phyloP scores from a whole-genome alignment of 2,888 invertebrate genomes.

The Trachelus tabidus region DNA sequence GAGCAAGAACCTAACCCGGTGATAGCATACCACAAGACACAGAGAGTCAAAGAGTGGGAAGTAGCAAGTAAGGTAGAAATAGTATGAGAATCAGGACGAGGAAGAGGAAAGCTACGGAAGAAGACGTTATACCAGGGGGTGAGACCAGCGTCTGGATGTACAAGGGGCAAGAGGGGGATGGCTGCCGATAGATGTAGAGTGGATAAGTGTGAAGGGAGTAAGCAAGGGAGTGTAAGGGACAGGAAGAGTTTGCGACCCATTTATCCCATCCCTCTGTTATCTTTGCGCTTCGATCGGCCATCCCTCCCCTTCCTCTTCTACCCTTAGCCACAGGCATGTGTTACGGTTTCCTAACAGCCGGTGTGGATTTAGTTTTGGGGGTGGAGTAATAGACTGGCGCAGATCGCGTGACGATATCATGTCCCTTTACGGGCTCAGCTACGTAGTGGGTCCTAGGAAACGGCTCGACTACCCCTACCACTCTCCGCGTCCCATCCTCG shows the following conservation, averaged over 20 bases:
- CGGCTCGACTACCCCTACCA: not conserved
- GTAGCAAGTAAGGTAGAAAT: constrained; percentile 7
- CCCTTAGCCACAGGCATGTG: constrained; percentile 34
- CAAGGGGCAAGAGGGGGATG: constrained; percentile 1
- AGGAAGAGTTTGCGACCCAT: constrained; percentile 4
- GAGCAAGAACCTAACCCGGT: not conserved
- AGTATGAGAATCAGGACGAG: constrained; percentile 20
- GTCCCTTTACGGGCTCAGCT: constrained; percentile 1
- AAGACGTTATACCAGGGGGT: constrained; percentile 6
- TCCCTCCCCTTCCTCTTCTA: not conserved
- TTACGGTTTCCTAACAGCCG: constrained; percentile 43
- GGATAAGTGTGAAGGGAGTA: not conserved
- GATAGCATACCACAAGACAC: not conserved
- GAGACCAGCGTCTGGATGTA: constrained; percentile 3
- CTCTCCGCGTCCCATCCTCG: not conserved
- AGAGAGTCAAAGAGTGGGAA: constrained; percentile 14
- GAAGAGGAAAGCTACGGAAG: constrained; percentile 3
- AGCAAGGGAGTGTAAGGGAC: not conserved
- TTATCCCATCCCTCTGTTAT: constrained; percentile 8
- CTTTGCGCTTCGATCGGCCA: constrained; percentile 7
- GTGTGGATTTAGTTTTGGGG: constrained; percentile 40
- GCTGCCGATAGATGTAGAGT: constrained; percentile 1
- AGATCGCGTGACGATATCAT: constrained; percentile 40
- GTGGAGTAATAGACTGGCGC: constrained; percentile 12
- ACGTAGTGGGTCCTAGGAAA: not conserved